Evolutionary conservation across 2,113 vertebrate genomes (phyloP).

Genomic region (Malaclemys terrapin): DNA sequence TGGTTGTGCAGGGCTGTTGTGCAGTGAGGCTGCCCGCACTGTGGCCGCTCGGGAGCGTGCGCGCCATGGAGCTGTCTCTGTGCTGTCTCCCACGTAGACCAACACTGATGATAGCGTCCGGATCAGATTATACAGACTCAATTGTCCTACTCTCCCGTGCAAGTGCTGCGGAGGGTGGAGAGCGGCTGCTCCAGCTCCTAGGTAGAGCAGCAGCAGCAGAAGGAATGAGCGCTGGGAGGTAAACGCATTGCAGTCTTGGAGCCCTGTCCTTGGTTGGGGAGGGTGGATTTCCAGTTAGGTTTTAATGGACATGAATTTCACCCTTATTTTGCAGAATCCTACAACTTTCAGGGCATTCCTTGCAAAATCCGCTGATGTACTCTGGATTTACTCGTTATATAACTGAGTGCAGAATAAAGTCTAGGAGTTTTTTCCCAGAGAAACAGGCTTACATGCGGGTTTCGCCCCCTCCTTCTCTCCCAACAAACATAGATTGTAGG

Average conservation of each 20-base stretch:
- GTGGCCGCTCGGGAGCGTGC: not conserved
- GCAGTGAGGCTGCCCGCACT: not conserved
- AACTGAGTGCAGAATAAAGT: not conserved
- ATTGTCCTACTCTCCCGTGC: not conserved
- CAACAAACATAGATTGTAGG: not conserved
- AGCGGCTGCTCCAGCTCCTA: not conserved
- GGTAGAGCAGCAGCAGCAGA: not conserved
- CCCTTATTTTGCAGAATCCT: not conserved
- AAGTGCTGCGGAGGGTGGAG: not conserved
- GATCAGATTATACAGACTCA: not conserved
- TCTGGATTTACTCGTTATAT: not conserved
- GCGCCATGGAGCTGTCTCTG: not conserved
- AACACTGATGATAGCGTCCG: not conserved
- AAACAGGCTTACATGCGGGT: not conserved
- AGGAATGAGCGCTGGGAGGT: not conserved
- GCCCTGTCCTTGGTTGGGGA: not conserved
- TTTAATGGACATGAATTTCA: not conserved
- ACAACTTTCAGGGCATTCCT: not conserved
- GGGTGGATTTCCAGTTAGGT: not conserved
- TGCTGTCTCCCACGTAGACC: not conserved
- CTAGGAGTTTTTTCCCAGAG: not conserved
- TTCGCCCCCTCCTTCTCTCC: rapidly evolving
- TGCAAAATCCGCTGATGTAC: not conserved
- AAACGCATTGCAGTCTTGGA: not conserved
- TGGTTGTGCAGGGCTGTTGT: not conserved